Base-by-base conservation (phyloP, 1,140 invertebrate species). In the Globodera rostochiensis region DNA sequence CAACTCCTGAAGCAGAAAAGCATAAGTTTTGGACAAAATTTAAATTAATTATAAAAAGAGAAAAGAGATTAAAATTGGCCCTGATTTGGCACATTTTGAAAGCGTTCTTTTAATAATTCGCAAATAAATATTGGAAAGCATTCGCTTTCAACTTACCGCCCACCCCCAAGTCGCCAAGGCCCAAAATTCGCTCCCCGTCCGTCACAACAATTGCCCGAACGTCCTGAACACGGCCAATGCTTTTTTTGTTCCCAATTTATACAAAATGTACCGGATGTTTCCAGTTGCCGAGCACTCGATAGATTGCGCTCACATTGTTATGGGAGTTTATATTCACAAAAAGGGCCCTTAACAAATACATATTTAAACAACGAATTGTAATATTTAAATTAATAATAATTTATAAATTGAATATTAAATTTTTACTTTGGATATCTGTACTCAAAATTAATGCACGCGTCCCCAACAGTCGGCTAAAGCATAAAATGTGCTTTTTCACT, bases 251-350 rank as follows among this genome's bases (percentile, higher is more conserved):
- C 53, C 3, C 11, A 13, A 15, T 57, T 76, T 6, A 36, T 36
- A 36, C 36, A 3, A 15, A 53, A 53, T 98, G 94, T 88, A 96
- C 94, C 73, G 94, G 92, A 91, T 96, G 95, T 0, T 96, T 96
- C 95, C 95, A 96, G 89, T 92, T 92, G 83, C 91, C 90, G 15
- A 93, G 86, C 76, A 93, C 91, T 71, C 92, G 90, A 78, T 88
- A 88, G 79, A 88, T 88, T 69, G 86, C 85, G 50, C 82, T 83
- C 88, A 98, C 95, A 50, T 95, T 95, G 87, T 94, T 94, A 49
- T 76, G 53, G 90, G 98, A 96, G 87, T 98, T 94, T 85, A 97
- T 96, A 0, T 96, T 96, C 74, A 98, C 94, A 88, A 96, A 99
- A 2, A 99, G 92, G 78, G 97, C 97, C 66, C 77, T 78, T 25